Percentiles rank a stretch among this genome's conserved stretches.
Conservation (phyloP, 2,797 vertebrate genomes). For the Leucoraja ocellata region DNA sequence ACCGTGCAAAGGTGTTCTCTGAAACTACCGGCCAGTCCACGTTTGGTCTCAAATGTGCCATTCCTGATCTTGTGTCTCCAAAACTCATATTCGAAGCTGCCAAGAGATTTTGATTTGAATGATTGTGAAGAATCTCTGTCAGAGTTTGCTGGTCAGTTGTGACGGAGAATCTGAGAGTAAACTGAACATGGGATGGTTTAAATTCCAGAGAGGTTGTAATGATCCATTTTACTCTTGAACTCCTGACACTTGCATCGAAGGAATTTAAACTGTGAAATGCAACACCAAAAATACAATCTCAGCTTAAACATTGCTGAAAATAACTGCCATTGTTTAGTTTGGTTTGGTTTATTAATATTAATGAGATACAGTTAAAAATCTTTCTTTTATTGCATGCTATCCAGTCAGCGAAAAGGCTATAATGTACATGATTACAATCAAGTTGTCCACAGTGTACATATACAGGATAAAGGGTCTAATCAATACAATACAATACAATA, state of each 20-base stretch:
- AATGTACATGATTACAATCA: too few species aligned
- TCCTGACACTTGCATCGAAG: neutral
- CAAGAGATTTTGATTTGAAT: neutral
- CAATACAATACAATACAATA: too few species aligned
- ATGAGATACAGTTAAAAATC: too few species aligned
- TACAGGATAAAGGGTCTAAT: too few species aligned
- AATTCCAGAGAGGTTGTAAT: neutral
- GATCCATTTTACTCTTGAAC: conserved; percentile 7
- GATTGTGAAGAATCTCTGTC: conserved; percentile 2
- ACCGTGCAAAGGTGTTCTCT: too few species aligned
- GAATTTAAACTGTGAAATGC: conserved; percentile 13
- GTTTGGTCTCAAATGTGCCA: too few species aligned
- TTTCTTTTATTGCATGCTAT: too few species aligned
- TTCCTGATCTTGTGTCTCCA: neutral
- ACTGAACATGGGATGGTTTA: neutral
- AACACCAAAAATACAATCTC: neutral
- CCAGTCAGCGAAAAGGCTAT: too few species aligned
- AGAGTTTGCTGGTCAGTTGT: conserved; percentile 24
- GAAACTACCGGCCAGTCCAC: too few species aligned
- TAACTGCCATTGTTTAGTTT: neutral
- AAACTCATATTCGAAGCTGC: neutral
- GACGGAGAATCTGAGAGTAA: neutral
- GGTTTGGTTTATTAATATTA: too few species aligned
- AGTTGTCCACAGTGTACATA: too few species aligned
- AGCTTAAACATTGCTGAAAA: neutral